Evolutionary conservation across 2,888 invertebrate genomes (phyloP), one percentile per base, ranked within the genome.

Genomic region (Troglohyphantes excavatus): DNA sequence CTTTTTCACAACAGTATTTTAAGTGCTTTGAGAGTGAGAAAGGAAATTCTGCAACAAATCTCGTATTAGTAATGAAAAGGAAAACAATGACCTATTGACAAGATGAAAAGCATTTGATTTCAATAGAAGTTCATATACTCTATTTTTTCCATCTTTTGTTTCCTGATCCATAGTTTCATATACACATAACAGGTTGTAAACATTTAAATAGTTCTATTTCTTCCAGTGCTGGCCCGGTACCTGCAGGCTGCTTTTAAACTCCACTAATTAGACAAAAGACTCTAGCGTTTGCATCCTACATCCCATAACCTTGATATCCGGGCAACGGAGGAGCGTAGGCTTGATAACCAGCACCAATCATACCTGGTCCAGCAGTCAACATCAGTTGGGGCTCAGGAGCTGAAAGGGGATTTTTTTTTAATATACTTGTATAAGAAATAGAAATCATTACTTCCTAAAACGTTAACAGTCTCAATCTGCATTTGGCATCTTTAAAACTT

Each of bases 331-430:
- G 93, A 92, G 91, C 93, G 82, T 91, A 92, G 92, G 93, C 93
- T 93, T 95, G 93, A 93, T 95, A 93, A 92, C 95, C 95, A 83
- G 95, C 95, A 83, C 94, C 95, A 79, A 95, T 95, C 95, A 96
- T 96, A 86, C 95, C 96, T 76, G 97, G 97, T 78, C 98, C 98
- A 85, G 98, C 98, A 33, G 99, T 99, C 92, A 99, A 95, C 99
- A 99, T 99, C 92, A 99, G 95, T 93, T 98, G 98, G n/a, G 98
- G 98, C 94, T 99, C 98, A 73, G 91, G 88, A 94, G 97, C 94
- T 93, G 90, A 27, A 91, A 33, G 33, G 91, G 79, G n/a, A n/a
- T n/a, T n/a, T n/a, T n/a, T n/a, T n/a, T n/a, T n/a, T n/a, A n/a
- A n/a, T n/a, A n/a, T n/a, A n/a, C n/a, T n/a, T n/a, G n/a, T n/a